These are phyloP conservation scores for Podilymbus podiceps DNA, from an alignment of 2,113 vertebrate species.

Conservation along the genomic window DNA sequence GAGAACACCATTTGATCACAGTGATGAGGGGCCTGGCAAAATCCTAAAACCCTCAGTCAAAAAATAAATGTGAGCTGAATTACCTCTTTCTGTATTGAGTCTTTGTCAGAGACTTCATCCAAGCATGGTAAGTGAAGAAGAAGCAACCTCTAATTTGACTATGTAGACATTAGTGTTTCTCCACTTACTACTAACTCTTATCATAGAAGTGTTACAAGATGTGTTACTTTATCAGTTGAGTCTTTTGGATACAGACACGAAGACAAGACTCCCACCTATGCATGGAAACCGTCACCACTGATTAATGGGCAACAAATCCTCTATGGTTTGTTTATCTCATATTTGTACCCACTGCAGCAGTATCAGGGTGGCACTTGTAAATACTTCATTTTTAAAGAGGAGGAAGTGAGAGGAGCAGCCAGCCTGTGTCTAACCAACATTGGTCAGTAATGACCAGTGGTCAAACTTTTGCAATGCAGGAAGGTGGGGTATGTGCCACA, in stretches of 20 bases:
- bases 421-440: background rate
- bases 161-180: background rate
- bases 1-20: background rate
- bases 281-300: background rate
- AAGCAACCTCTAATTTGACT: background rate
- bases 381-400: background rate
- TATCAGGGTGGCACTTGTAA: background rate
- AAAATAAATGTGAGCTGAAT: background rate
- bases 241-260: background rate
- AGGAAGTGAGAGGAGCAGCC: background rate
- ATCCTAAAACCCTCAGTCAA: background rate
- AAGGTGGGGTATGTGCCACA: background rate
- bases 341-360: background rate
- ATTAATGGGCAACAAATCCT: background rate
- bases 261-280: background rate
- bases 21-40: background rate
- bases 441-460: background rate
- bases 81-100: background rate
- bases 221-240: background rate
- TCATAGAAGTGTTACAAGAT: background rate
- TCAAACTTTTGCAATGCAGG: background rate
- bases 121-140: background rate
- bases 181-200: background rate
- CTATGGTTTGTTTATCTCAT: background rate
- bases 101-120: background rate